Conservation (phyloP, 2,888 invertebrate genomes). For the Agonopterix heracliana region DNA sequence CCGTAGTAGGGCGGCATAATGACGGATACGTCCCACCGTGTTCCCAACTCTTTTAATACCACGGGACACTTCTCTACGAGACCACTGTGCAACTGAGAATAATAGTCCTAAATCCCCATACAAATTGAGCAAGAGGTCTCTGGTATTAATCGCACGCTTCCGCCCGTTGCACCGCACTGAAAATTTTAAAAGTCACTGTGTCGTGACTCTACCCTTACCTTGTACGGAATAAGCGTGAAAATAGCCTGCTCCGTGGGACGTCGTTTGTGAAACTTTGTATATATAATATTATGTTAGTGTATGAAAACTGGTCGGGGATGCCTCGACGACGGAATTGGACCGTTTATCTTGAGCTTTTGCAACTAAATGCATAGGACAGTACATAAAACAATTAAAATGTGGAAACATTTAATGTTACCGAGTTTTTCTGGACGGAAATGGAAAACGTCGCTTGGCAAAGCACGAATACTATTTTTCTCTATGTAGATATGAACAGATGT, state of each 20-base stretch:
- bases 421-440: no score
- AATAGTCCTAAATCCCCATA: neutral
- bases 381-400: neutral
- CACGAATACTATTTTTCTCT: no score
- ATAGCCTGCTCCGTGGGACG: no score
- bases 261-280: no score
- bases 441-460: no score
- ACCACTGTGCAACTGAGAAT: neutral
- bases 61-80: neutral
- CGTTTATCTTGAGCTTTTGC: neutral
- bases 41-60: no score
- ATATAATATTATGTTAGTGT: slow-evolving; percentile 1
- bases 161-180: neutral
- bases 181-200: neutral
- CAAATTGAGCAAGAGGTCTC: neutral
- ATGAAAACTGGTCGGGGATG: neutral
- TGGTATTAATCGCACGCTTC: slow-evolving; percentile 2
- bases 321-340: neutral
- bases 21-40: no score
- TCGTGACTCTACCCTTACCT: no score
- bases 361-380: neutral
- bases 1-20: no score
- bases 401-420: neutral
- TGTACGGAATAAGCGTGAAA: no score
- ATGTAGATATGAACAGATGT: no score